Evolutionary conservation across 2,888 invertebrate genomes (phyloP).

Genomic region (Drosophila tanythrix): DNA sequence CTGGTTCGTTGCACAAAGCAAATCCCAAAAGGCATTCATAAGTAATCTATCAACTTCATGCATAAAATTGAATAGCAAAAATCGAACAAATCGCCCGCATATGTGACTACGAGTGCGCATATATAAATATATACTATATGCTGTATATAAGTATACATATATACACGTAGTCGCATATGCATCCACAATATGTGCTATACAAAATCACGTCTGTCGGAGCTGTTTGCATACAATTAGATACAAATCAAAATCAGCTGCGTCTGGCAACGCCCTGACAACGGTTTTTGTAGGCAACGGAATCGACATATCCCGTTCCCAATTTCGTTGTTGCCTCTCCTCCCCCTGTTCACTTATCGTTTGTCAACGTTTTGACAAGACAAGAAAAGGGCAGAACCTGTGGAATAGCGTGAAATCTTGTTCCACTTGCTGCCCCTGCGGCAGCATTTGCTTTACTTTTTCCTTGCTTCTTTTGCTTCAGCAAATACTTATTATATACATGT

Average conservation of each 20-base stretch:
- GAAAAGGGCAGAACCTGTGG: conserved; percentile 70
- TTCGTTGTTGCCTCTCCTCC: conserved; percentile 7
- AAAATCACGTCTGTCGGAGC: conserved; percentile 43
- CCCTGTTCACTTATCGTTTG: conserved; percentile 65
- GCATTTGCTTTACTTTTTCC: conserved; percentile 19
- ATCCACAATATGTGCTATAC: conserved; percentile 34
- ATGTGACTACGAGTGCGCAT: conserved; percentile 37
- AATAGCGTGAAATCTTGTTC: conserved; percentile 53
- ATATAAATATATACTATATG: not conserved
- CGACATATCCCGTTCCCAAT: conserved; percentile 19
- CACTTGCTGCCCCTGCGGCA: not conserved
- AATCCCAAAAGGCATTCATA: conserved; percentile 52
- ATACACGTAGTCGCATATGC: conserved; percentile 12
- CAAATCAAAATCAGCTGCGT: conserved; percentile 78
- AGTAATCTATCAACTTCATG: conserved; percentile 78
- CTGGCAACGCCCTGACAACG: conserved; percentile 49
- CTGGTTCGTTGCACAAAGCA: conserved; percentile 50
- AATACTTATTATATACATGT: conserved; percentile 10
- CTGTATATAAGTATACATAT: not conserved
- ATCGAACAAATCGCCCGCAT: conserved; percentile 76
- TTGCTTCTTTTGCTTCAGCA: conserved; percentile 1
- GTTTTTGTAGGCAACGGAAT: conserved; percentile 14
- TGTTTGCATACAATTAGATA: conserved; percentile 81
- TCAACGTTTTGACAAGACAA: conserved; percentile 75
- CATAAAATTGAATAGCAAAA: conserved; percentile 70